Evolutionary conservation across 1,140 invertebrate species (phyloP), one percentile per base, ranked within the genome.

Genomic region (Bradynema listronoti): DNA sequence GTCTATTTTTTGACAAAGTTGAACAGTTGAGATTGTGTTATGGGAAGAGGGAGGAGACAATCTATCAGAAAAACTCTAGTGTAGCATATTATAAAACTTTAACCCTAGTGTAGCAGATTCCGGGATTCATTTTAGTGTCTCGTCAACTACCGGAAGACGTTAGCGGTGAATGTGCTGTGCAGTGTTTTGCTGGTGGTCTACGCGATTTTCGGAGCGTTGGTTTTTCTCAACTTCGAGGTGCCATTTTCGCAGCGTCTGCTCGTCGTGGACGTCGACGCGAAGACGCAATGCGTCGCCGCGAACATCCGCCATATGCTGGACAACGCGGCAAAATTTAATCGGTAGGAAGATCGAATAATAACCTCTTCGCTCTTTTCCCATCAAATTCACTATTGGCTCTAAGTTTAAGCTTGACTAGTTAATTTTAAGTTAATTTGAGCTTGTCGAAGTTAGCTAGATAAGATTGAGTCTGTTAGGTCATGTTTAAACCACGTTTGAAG

Each of bases 191-290:
- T 73, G 19, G 34, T 75, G 11, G 32, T 64, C 39, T 73, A 73
- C 61, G 61, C 68, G 6, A 42, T 65, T 25, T 51, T 75, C 19
- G 71, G 71, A 9, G 73, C 63, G 27, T 64, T 73, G 33, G 53
- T 73, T 29, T 73, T 73, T 43, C 51, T 73, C 7, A 57, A 73
- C 47, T 75, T 73, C 41, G 71, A 73, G 53, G 47, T 67, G 30
- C 50, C 47, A 9, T 57, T 61, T 32, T 57, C 56, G 19, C 41
- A 63, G 54, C 60, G 56, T 32, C 43, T 43, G 30, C 59, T 63
- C 34, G 51, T 58, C 29, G 59, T 60, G 29, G 63, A 77, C 7
- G 51, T 58, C 11, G 22, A 60, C 16, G 50, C 58, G 6, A 69
- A 63, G 55, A 30, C 58, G 19, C 11, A 52, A 30, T 72, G 70